A percentile compares a stretch with the other conserved stretches of the same genome.
These are phyloP conservation scores for Resseliella maxima DNA, from an alignment of 2,888 invertebrate species.

Conservation along the genomic window DNA sequence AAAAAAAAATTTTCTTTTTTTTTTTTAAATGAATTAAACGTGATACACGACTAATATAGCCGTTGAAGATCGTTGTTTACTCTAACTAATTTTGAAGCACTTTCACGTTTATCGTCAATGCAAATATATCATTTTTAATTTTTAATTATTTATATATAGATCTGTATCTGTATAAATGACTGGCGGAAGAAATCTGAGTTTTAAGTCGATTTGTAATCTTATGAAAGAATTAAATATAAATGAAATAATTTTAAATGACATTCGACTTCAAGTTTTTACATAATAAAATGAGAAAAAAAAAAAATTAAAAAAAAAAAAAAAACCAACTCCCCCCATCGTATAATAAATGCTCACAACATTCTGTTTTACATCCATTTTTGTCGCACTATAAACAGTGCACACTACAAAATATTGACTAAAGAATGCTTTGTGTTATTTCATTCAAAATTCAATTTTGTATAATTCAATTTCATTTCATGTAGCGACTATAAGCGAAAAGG, in stretches of 20 bases:
- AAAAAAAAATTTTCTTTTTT: too few species aligned
- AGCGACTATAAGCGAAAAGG: too few species aligned
- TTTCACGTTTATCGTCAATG: not conserved
- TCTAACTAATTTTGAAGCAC: not conserved
- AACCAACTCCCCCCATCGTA: slow-evolving; percentile 33
- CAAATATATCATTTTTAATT: not conserved
- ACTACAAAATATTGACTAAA: not conserved
- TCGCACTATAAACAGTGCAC: not conserved
- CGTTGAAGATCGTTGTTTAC: slow-evolving; percentile 19
- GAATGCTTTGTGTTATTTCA: not conserved
- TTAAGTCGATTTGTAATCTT: not conserved
- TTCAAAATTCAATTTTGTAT: not conserved
- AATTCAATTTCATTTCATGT: too few species aligned
- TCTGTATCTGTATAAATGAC: not conserved
- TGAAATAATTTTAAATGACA: too few species aligned
- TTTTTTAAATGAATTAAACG: not conserved
- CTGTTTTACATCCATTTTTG: not conserved
- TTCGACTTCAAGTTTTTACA: not conserved
- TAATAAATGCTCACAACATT: slow-evolving; percentile 45
- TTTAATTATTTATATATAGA: too few species aligned
- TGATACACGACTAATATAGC: slow-evolving; percentile 33
- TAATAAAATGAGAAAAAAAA: not conserved
- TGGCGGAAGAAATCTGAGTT: slow-evolving; percentile 47
- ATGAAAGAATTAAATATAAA: too few species aligned
- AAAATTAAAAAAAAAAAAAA: not conserved